Evolutionary conservation across 2,113 vertebrate genomes (phyloP).

Genomic region (Melanerpes aurifrons): DNA sequence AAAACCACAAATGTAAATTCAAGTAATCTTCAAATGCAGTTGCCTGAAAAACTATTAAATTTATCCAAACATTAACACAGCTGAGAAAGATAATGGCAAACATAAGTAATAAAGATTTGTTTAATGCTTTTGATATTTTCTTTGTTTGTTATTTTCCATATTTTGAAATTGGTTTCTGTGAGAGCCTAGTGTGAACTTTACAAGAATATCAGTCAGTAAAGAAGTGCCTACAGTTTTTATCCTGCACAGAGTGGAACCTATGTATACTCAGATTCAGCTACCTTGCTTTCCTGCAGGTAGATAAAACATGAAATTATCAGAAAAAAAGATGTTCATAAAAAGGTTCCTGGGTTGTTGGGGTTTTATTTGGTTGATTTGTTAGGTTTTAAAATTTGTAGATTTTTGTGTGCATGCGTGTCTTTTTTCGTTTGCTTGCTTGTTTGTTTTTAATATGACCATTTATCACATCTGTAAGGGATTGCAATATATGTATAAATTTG

Average conservation of each 20-base stretch:
- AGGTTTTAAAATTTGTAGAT: too few species aligned
- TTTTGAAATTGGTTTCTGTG: neutral
- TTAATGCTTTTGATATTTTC: neutral
- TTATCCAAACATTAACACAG: neutral
- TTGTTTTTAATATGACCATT: too few species aligned
- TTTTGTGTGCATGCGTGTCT: too few species aligned
- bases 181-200: neutral
- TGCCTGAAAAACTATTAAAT: neutral
- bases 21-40: neutral
- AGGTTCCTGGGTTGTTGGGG: rapidly evolving
- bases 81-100: neutral
- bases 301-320: neutral
- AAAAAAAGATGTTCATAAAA: neutral
- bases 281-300: neutral
- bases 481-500: too few species aligned
- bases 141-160: neutral
- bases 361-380: neutral
- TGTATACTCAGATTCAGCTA: neutral
- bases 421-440: neutral
- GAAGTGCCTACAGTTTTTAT: neutral
- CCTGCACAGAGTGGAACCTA: rapidly evolving
- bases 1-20: neutral
- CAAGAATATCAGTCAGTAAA: neutral
- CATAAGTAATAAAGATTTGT: neutral
- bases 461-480: too few species aligned